Percentiles rank a stretch among this genome's conserved stretches.
phyloP scores from a whole-genome alignment of 2,113 vertebrate genomes.

The Stercorarius parasiticus region DNA sequence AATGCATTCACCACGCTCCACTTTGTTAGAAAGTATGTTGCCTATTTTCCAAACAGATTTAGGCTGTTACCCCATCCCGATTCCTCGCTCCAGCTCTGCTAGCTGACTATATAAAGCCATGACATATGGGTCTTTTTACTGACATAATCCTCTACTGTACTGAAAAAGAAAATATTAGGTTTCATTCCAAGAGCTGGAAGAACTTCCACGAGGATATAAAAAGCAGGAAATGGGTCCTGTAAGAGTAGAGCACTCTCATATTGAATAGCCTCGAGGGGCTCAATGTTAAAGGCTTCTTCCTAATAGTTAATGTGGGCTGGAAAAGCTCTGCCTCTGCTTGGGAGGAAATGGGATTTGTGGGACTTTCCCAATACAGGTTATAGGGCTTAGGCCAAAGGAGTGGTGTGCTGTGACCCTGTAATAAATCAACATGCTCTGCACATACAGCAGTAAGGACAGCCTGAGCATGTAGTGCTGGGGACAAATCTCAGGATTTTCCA shows the following conservation, averaged over 20 bases:
- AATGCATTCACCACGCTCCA: not conserved
- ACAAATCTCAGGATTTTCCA: not conserved
- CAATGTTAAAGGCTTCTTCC: constrained; percentile 11
- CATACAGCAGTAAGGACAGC: not conserved
- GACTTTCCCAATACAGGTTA: not conserved
- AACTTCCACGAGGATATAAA: constrained; percentile 63
- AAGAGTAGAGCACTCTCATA: not conserved
- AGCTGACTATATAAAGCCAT: constrained; percentile 65
- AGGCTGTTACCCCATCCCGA: not conserved
- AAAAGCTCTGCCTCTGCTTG: not conserved
- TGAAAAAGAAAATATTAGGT: constrained; percentile 70
- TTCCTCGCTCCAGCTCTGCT: not conserved
- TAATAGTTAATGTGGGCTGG: not conserved
- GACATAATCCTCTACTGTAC: constrained; percentile 61
- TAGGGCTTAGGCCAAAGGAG: not conserved
- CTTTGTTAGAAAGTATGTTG: constrained; percentile 22
- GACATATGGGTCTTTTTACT: constrained; percentile 66
- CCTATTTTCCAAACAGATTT: constrained; percentile 41
- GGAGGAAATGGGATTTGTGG: constrained; percentile 40
- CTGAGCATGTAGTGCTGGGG: not conserved
- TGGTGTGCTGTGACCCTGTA: not conserved
- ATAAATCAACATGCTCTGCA: not conserved
- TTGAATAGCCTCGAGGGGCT: not conserved
- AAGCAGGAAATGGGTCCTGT: constrained; percentile 56
- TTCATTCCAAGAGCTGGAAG: constrained; percentile 62